Evolutionary conservation across 2,797 vertebrate genomes (phyloP).

Genomic region (Ambastaia sidthimunki): DNA sequence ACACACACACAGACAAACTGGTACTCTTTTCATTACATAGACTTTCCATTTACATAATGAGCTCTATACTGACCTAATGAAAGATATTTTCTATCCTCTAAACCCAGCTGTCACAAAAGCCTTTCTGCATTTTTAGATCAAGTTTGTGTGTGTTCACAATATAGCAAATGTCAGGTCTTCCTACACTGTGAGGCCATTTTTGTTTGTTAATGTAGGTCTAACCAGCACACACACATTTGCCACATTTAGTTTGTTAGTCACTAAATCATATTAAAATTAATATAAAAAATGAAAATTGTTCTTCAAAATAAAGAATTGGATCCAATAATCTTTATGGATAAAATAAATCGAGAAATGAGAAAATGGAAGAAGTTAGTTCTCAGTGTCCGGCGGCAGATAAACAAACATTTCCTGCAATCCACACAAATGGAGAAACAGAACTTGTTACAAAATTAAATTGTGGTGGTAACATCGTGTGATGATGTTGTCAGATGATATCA

Average conservation of each 20-base stretch:
- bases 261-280: neutral
- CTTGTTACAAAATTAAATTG: too few relatives aligned
- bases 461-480: too few relatives aligned
- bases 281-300: neutral
- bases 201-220: neutral
- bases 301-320: conserved; percentile 32
- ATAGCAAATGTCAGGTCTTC: neutral
- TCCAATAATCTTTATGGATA: neutral
- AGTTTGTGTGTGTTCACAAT: neutral
- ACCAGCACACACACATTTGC: neutral
- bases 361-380: conserved; percentile 14
- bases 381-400: conserved; percentile 15
- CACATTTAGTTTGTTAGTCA: neutral
- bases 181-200: neutral
- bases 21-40: neutral
- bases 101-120: neutral
- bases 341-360: neutral
- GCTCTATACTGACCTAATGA: neutral
- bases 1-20: neutral
- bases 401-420: neutral
- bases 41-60: neutral
- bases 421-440: neutral
- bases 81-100: neutral
- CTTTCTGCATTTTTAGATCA: neutral
- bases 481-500: too few relatives aligned